Evolutionary conservation across 2,113 vertebrate species (phyloP).

Genomic region (Actenoides hombroni): DNA sequence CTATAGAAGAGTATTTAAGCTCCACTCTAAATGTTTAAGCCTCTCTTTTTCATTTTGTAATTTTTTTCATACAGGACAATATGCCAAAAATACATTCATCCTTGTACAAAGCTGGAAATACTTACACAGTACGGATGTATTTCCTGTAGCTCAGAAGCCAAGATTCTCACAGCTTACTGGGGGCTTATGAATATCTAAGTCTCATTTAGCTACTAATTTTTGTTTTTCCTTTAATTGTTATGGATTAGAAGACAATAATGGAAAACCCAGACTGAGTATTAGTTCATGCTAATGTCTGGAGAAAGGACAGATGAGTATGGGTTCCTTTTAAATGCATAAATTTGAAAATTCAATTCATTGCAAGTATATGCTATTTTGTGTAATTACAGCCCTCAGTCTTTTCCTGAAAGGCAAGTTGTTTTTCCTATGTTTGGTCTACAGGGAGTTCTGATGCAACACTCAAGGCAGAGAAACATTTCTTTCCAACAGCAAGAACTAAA

Average conservation of each 20-base stretch:
- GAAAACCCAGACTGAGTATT: not conserved
- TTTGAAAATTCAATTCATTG: not conserved
- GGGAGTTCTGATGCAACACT: conserved; percentile 5
- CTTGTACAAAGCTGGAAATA: not conserved
- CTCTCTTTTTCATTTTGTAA: not conserved
- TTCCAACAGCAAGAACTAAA: no score
- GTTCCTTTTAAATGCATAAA: not conserved
- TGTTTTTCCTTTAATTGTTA: conserved; percentile 19
- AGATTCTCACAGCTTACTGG: not conserved
- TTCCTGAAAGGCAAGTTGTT: not conserved
- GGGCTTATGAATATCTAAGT: accelerated
- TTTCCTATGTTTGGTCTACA: not conserved
- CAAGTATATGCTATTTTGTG: not conserved
- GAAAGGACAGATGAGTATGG: not conserved
- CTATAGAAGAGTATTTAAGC: not conserved
- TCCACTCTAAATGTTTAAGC: not conserved
- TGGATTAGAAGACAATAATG: not conserved
- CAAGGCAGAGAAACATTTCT: no score
- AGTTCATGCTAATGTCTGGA: not conserved
- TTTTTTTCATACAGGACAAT: not conserved
- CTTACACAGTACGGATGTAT: not conserved
- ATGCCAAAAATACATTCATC: not conserved
- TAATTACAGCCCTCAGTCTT: conserved; percentile 17
- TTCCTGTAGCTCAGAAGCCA: not conserved
- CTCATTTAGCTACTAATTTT: not conserved